Base-by-base conservation (phyloP, 2,113 vertebrate species). In the Guaruba guarouba region DNA sequence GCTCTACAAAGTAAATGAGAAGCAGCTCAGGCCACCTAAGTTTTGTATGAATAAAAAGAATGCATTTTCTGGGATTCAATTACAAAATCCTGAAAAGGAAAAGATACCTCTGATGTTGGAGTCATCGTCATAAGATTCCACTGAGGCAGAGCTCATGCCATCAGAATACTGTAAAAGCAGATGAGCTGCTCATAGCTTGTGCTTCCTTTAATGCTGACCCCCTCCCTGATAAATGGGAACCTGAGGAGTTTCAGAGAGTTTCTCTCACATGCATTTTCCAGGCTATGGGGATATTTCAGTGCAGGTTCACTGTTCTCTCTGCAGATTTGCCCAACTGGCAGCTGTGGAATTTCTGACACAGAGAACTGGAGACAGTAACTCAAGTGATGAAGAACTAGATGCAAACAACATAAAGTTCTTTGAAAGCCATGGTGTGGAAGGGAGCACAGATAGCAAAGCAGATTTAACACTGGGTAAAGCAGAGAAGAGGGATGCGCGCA, bases 241-340 rank as follows among this genome's bases (percentile, higher is more conserved):
- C 5, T 25, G 18, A 61, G 25, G 39, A 75, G 43, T 78, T 90
- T 44, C 39, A 61, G 68, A 49, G 20, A 39, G 31, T 52, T 93
- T 76, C 80, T 79, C 2, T 54, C 24, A 69, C 22, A 35, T 0
- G 2, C 14, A 1, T 39, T 80, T 77, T 81, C 8, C 25, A 10
- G 7, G 7, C 17, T 19, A 13, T 27, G 5, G 41, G 27, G 20
- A 15, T 86, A 13, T 68, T 52, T 79, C 81, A 43, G 11, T 63
- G 81, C 27, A 35, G 24, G 28, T 79, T 88, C 75, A 91, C 49
- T 90, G 31, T 73, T 83, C 9, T 79, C 61, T 95, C 11, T 69
- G 83, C 90, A 99, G 98, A 94, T 98, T 97, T 95, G 97, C 97
- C 54, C 98, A 98, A 3, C 71, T 97, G 86, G 97, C 97, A 69